Evolutionary conservation across 1,140 invertebrate genomes (phyloP).

Genomic region (Eriocheir sinensis): DNA sequence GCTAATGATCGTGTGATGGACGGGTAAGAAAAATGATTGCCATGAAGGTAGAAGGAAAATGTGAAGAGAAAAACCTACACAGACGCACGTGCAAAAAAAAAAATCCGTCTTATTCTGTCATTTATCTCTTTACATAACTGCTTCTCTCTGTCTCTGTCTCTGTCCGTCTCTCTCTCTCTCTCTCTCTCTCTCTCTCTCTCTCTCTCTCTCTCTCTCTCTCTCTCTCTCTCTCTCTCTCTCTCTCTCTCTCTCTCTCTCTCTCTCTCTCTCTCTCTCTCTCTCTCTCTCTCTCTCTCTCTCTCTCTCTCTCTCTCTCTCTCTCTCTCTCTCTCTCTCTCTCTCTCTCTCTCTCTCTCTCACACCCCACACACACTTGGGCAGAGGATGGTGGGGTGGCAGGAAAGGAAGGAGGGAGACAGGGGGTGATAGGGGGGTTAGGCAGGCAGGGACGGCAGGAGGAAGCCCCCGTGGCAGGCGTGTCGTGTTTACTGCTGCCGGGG

Average conservation of each 20-base stretch:
- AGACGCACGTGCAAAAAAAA: no score
- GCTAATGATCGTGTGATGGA: no score
- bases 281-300: no score
- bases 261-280: conserved; percentile 22
- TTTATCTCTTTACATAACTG: no score
- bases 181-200: no score
- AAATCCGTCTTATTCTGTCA: no score
- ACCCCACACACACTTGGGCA: neutral
- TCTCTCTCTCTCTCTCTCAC: conserved; percentile 19
- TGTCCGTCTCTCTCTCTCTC: no score
- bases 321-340: conserved; percentile 20
- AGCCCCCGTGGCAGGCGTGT: conserved; percentile 30
- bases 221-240: neutral
- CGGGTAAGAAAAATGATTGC: neutral
- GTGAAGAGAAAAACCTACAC: no score
- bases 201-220: no score
- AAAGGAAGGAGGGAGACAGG: conserved; percentile 1
- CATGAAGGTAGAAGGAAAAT: neutral
- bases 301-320: neutral
- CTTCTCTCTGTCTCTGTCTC: no score
- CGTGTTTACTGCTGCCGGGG: conserved; percentile 57
- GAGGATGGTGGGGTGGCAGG: no score
- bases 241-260: conserved; percentile 13
- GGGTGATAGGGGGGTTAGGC: no score
- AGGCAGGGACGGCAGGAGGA: neutral